Evolutionary conservation across 2,113 vertebrate species (phyloP).

Genomic region (Grammomys surdaster): DNA sequence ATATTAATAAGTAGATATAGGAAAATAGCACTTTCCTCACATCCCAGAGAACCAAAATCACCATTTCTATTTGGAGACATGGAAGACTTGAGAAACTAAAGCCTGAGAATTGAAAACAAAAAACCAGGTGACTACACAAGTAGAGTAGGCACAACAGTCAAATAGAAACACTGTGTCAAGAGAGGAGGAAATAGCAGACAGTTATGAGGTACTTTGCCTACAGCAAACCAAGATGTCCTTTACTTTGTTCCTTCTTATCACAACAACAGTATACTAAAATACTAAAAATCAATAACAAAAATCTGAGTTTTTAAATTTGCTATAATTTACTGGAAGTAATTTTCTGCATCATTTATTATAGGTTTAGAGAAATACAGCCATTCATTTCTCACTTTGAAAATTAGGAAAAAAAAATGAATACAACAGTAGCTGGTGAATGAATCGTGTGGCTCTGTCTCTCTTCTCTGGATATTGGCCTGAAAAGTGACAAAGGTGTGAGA

Average conservation of each 20-base stretch:
- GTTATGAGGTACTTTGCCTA: not conserved
- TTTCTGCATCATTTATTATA: not conserved
- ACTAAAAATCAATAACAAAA: constrained; percentile 15
- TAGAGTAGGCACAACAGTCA: not conserved
- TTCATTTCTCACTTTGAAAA: not conserved
- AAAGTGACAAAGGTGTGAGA: constrained; percentile 33
- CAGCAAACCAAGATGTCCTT: constrained; percentile 22
- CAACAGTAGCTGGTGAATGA: not conserved
- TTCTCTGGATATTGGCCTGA: constrained; percentile 32
- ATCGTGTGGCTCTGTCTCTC: not conserved
- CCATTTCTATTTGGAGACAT: not conserved
- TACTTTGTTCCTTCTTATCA: not conserved
- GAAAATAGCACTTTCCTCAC: not conserved
- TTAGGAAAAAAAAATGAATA: not conserved
- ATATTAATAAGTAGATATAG: not conserved
- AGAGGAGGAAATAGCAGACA: not conserved
- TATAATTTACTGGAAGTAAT: not conserved
- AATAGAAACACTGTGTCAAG: not conserved
- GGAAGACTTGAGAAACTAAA: not conserved
- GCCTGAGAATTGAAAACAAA: not conserved
- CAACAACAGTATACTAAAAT: not conserved
- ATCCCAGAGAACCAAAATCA: not conserved
- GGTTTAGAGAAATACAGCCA: not conserved
- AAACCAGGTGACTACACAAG: not conserved
- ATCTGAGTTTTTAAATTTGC: not conserved